These are phyloP conservation scores for Caenorhabditis sp. DNA, from an alignment of 2,888 invertebrate species.

Conservation along the genomic window DNA sequence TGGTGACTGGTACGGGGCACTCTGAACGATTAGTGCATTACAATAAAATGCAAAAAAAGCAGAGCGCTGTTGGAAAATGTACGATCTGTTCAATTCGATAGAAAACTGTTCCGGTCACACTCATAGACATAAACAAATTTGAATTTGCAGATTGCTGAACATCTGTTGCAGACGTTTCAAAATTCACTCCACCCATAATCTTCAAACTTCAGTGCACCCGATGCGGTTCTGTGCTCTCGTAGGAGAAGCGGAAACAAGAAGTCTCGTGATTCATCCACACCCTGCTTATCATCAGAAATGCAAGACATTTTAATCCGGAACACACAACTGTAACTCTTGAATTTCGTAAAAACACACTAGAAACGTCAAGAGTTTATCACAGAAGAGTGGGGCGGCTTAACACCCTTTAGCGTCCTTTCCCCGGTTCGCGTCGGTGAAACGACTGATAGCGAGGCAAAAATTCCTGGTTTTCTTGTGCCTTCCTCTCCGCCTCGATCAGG, in stretches of 20 bases:
- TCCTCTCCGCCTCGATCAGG: not conserved
- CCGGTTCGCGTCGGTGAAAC: slow-evolving; percentile 16
- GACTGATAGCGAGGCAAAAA: slow-evolving; percentile 30
- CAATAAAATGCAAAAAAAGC: too few relatives aligned
- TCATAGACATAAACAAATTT: not conserved
- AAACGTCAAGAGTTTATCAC: slow-evolving; percentile 20
- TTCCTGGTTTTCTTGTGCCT: slow-evolving; percentile 16
- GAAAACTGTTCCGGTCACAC: too few relatives aligned
- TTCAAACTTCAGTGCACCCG: not conserved
- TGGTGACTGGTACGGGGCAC: too few relatives aligned
- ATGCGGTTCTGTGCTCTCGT: slow-evolving; percentile 21
- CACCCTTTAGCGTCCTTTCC: slow-evolving; percentile 13
- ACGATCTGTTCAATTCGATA: too few relatives aligned
- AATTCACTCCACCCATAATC: not conserved
- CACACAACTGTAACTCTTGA: slow-evolving; percentile 3
- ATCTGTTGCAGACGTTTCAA: not conserved
- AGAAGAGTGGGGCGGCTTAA: slow-evolving; percentile 2
- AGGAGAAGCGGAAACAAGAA: not conserved
- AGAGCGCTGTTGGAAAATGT: too few relatives aligned
- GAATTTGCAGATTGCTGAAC: not conserved
- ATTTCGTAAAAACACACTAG: slow-evolving; percentile 40
- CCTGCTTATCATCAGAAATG: slow-evolving; percentile 12
- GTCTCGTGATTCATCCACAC: slow-evolving; percentile 22
- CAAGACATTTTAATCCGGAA: slow-evolving; percentile 43
- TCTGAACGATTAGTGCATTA: too few relatives aligned